phyloP scores from a whole-genome alignment of 2,888 invertebrate genomes.

The Lucinisca nassula region DNA sequence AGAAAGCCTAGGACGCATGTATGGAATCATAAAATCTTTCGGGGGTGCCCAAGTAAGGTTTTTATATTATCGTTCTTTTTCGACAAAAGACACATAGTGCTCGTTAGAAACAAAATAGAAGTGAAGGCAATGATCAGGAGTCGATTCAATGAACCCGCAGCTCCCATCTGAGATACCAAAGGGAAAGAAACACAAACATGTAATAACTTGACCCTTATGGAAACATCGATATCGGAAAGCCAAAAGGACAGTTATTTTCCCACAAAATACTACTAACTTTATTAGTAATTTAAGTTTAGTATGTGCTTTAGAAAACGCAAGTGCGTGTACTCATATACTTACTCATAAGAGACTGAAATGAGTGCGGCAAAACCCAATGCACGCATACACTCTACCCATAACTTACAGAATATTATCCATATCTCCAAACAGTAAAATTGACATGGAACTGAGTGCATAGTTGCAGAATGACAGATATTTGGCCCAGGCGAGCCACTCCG shows the following conservation, averaged over 20 bases:
- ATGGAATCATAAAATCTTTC: too few relatives aligned
- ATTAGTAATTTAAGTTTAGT: background rate
- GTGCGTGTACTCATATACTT: too few relatives aligned
- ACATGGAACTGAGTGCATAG: slow-evolving; percentile 40
- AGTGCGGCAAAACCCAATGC: background rate
- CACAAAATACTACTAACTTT: background rate
- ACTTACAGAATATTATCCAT: slow-evolving; percentile 38
- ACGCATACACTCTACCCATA: background rate
- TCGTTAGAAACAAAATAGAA: too few relatives aligned
- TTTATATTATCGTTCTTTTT: too few relatives aligned
- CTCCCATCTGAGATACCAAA: too few relatives aligned
- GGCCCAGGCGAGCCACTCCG: slow-evolving; percentile 36
- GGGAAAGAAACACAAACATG: background rate
- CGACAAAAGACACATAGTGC: too few relatives aligned
- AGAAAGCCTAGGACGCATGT: too few relatives aligned
- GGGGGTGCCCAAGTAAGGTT: too few relatives aligned
- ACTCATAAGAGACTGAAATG: background rate
- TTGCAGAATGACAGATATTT: slow-evolving; percentile 32
- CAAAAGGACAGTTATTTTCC: background rate
- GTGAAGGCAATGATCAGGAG: too few relatives aligned
- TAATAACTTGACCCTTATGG: background rate
- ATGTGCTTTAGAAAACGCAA: too few relatives aligned
- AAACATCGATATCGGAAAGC: background rate
- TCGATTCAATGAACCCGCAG: too few relatives aligned
- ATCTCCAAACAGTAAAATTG: slow-evolving; percentile 19